A percentile compares a stretch with the other conserved stretches of the same genome.
Evolutionary conservation across 2,888 invertebrate genomes (phyloP).

Genomic region (Boloria euphrosyne): DNA sequence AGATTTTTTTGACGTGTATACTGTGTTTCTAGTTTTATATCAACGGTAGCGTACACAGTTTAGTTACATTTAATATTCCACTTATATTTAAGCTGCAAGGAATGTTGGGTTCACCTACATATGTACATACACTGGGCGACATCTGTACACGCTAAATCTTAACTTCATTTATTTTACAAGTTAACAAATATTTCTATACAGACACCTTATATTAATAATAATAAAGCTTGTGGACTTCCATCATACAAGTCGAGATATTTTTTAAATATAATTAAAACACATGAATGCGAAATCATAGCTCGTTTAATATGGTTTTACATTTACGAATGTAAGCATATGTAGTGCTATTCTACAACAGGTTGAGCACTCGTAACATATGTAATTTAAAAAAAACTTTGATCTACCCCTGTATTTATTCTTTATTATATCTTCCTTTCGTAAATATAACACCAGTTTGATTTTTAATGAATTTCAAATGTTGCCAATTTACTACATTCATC

Average conservation of each 20-base stretch:
- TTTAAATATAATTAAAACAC: not conserved
- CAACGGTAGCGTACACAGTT: not conserved
- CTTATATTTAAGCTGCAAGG: conserved; percentile 32
- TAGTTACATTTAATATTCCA: too few relatives aligned
- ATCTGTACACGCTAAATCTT: conserved; percentile 21
- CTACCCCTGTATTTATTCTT: too few relatives aligned
- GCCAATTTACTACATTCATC: not conserved
- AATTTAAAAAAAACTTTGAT: too few relatives aligned
- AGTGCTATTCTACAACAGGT: too few relatives aligned
- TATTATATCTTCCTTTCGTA: too few relatives aligned
- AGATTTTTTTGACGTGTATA: too few relatives aligned
- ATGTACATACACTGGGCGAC: conserved; percentile 25
- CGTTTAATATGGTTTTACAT: not conserved
- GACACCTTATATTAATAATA: conserved; percentile 38
- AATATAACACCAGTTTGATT: too few relatives aligned
- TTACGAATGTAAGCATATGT: too few relatives aligned
- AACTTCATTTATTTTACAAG: conserved; percentile 26
- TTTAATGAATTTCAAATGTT: not conserved
- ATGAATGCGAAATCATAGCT: conserved; percentile 12
- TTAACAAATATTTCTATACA: conserved; percentile 29
- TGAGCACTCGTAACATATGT: too few relatives aligned
- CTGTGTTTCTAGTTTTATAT: too few relatives aligned
- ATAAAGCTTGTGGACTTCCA: conserved; percentile 47
- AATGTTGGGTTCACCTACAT: conserved; percentile 37
- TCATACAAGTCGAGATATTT: not conserved